phyloP scores from a whole-genome alignment of 2,113 vertebrate genomes.

The Microtus richardsoni region DNA sequence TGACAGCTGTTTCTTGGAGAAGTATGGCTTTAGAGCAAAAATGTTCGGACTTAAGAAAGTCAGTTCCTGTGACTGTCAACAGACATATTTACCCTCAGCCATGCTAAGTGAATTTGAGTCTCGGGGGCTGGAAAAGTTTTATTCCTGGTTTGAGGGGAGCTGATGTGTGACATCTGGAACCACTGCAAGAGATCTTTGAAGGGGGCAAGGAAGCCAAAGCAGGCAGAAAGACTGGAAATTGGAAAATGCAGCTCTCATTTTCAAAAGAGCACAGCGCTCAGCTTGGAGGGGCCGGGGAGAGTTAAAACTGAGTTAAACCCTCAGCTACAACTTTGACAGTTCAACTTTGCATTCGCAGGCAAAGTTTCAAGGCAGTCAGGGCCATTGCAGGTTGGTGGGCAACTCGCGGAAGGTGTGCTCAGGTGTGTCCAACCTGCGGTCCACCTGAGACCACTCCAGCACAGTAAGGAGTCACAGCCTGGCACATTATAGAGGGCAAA shows the following conservation, averaged over 20 bases:
- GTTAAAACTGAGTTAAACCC: background rate
- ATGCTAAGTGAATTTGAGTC: slow-evolving; percentile 52
- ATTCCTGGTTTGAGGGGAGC: background rate
- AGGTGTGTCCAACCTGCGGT: background rate
- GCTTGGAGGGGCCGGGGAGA: background rate
- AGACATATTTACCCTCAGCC: slow-evolving; percentile 43
- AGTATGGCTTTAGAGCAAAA: slow-evolving; percentile 61
- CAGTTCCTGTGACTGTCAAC: slow-evolving; percentile 60
- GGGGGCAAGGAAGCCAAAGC: background rate
- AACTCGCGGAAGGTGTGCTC: background rate
- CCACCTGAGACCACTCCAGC: background rate
- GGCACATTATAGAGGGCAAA: background rate
- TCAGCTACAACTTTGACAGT: too few relatives aligned
- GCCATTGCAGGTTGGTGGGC: background rate
- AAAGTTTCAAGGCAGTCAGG: background rate
- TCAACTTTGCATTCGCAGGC: background rate
- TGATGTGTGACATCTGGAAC: slow-evolving; percentile 60
- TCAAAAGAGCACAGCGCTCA: slow-evolving; percentile 47
- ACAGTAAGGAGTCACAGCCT: background rate
- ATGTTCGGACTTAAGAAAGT: slow-evolving; percentile 54
- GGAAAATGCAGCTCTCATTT: slow-evolving; percentile 47
- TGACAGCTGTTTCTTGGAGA: slow-evolving; percentile 52
- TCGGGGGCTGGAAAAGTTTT: slow-evolving; percentile 54
- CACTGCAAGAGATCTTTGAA: slow-evolving; percentile 43
- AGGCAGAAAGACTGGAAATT: slow-evolving; percentile 48